These are phyloP conservation scores for Drepanosiphum platanoidis DNA, from an alignment of 2,888 invertebrate species.

Conservation along the genomic window DNA sequence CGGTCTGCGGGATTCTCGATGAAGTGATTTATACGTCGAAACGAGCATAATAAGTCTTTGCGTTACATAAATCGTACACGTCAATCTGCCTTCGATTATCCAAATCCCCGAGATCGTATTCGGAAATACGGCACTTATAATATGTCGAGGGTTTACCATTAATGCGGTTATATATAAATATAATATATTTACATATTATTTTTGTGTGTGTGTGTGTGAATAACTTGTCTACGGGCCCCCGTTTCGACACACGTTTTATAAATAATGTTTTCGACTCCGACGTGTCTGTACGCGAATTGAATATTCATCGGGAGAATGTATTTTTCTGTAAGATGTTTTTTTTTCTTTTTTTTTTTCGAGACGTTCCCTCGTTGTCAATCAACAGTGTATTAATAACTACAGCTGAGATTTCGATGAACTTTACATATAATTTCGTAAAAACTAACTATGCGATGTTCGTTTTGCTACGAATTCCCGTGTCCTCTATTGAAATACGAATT, in stretches of 20 bases:
- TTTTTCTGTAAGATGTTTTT: background rate
- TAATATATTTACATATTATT: background rate
- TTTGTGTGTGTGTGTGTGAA: background rate
- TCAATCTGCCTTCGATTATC: constrained; percentile 46
- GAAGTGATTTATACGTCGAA: constrained; percentile 30
- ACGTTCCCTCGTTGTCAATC: background rate
- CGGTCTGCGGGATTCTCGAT: background rate
- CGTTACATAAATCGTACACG: constrained; percentile 39
- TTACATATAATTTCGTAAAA: too few species aligned
- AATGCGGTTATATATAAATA: background rate
- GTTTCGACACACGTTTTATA: constrained; percentile 3
- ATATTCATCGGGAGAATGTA: background rate
- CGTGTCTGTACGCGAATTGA: background rate
- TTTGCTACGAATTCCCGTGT: too few species aligned
- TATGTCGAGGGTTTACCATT: constrained; percentile 7
- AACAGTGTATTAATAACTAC: background rate
- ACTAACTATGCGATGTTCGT: too few species aligned
- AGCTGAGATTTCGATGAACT: background rate
- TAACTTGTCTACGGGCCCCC: background rate
- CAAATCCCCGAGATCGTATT: constrained; percentile 10
- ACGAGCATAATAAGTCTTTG: constrained; percentile 24
- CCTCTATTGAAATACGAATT: too few species aligned
- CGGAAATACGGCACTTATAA: constrained; percentile 8
- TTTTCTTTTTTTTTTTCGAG: background rate
- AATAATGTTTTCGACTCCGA: background rate